A percentile compares a stretch with the other conserved stretches of the same genome.
phyloP scores from a whole-genome alignment of 2,797 vertebrate genomes.

The Pseudochromis fuscus region DNA sequence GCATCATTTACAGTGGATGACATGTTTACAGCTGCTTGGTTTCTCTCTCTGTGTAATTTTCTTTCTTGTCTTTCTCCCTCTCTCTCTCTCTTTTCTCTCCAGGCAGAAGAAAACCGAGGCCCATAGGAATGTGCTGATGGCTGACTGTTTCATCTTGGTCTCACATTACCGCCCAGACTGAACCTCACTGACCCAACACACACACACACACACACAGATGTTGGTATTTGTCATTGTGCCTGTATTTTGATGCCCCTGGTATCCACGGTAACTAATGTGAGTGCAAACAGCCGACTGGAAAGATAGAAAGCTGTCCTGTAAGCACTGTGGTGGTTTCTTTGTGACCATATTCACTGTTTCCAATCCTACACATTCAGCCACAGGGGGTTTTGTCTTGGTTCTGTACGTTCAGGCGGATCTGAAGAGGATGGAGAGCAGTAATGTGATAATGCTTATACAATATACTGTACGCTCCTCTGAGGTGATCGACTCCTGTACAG shows the following conservation, averaged over 20 bases:
- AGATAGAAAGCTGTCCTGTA: conserved; percentile 74
- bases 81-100: conserved; percentile 27
- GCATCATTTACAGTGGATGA: conserved; percentile 36
- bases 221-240: conserved; percentile 75
- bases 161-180: conserved; percentile 81
- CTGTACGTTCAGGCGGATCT: not conserved
- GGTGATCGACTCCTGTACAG: too few species aligned
- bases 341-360: conserved; percentile 33
- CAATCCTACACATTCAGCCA: not conserved
- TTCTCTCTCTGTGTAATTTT: conserved; percentile 28
- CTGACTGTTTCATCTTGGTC: conserved; percentile 77
- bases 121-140: conserved; percentile 86
- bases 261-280: conserved; percentile 71
- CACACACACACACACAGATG: conserved; percentile 39
- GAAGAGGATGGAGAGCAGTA: too few species aligned
- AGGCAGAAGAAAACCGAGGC: conserved; percentile 71
- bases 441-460: too few species aligned
- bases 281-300: conserved; percentile 67
- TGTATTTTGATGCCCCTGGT: conserved; percentile 81
- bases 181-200: conserved; percentile 79
- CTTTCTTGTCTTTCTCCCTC: conserved; percentile 8
- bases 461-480: too few species aligned
- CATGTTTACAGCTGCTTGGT: conserved; percentile 62
- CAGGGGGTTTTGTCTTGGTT: not conserved
- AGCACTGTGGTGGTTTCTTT: conserved; percentile 45